Evolutionary conservation across 1,140 invertebrate genomes (phyloP), one percentile per base, ranked within the genome.

Genomic region (Listronotus bonariensis): DNA sequence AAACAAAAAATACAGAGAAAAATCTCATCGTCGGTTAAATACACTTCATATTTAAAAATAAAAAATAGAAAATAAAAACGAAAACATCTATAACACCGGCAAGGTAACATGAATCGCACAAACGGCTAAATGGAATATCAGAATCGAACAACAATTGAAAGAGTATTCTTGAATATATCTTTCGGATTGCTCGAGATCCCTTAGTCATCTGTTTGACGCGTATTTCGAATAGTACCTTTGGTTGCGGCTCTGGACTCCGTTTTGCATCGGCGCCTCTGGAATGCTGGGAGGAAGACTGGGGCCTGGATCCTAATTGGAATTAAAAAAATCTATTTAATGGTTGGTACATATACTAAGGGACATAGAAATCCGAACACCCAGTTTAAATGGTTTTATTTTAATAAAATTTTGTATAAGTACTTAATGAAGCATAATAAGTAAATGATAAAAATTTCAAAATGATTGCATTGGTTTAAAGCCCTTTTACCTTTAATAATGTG

Each of bases 171-270:
- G 26, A 68, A 58, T 59, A 63, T 68, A 42, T 51, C 62, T n/a
- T 61, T 46, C 52, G 43, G 45, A 45, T 55, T 31, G 14, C 0
- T 18, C 53, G 14, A 57, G 68, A 66, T 68, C 62, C 72, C 54
- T 68, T 73, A 68, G 72, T 74, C 72, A 74, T 68, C 72, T 74
- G 26, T 67, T 67, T 56, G 34, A 17, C 12, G 62, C 55, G 46
- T 51, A 60, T 41, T 54, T 68, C 46, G 55, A 67, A 61, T 68
- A 65, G 61, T 43, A 65, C 55, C 68, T 69, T 58, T 71, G 71
- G 54, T 51, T 60, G 15, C 68, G 55, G 48, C 32, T 51, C 20
- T 65, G 40, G 34, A 74, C 42, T 15, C 59, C 68, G 52, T 68
- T 62, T 34, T 67, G 53, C 14, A 72, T 10, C 26, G 64, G 36